These are phyloP conservation scores for Battus philenor DNA, from an alignment of 1,140 invertebrate species.

Conservation along the genomic window DNA sequence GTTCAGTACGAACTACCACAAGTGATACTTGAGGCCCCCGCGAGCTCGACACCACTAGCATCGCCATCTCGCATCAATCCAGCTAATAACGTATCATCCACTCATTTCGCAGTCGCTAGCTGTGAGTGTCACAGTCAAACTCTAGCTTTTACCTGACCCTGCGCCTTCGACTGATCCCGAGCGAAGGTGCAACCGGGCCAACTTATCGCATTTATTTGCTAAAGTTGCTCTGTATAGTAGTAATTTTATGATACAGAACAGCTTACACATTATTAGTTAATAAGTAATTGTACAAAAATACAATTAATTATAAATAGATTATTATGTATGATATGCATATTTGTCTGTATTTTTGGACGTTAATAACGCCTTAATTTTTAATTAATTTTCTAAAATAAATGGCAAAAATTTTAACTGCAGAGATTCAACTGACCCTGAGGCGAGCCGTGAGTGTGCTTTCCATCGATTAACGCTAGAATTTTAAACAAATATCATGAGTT, in stretches of 20 bases:
- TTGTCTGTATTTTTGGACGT: not conserved
- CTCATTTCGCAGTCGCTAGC: conserved; percentile 80
- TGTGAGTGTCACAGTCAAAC: conserved; percentile 82
- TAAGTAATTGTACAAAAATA: not conserved
- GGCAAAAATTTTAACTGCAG: not conserved
- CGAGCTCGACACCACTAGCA: conserved; percentile 78
- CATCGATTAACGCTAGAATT: not conserved
- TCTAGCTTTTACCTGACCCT: conserved; percentile 44
- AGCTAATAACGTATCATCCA: conserved; percentile 75
- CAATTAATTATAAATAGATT: too few relatives aligned
- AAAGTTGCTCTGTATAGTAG: conserved; percentile 1
- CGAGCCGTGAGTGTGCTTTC: conserved; percentile 4
- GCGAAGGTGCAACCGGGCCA: conserved; percentile 38
- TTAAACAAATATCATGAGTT: not conserved
- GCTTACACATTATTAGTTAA: conserved; percentile 1
- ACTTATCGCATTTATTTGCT: conserved; percentile 10
- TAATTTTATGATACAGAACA: not conserved
- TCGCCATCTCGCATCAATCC: conserved; percentile 77
- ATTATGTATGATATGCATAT: too few relatives aligned
- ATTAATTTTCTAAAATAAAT: not conserved
- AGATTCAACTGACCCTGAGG: not conserved
- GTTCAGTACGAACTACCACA: conserved; percentile 78
- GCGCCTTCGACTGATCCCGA: conserved; percentile 23
- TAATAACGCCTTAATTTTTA: not conserved
- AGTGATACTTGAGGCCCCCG: conserved; percentile 84